phyloP scores from a whole-genome alignment of 2,888 invertebrate genomes.

The Hypomecis atomaria region DNA sequence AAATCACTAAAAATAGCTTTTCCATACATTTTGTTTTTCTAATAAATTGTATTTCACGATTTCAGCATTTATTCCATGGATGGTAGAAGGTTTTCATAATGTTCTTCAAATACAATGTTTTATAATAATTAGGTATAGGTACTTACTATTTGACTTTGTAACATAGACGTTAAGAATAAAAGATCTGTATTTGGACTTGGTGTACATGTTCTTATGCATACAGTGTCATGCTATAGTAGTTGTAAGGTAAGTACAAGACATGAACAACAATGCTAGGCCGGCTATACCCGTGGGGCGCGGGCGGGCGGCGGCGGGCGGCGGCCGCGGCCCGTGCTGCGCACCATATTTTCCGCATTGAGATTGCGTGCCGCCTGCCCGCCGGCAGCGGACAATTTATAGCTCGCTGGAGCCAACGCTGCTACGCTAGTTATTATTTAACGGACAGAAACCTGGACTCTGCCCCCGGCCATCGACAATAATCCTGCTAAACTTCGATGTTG shows the following conservation, averaged over 20 bases:
- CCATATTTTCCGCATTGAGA: conserved; percentile 81
- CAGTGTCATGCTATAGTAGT: too few relatives aligned
- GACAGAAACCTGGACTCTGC: conserved; percentile 65
- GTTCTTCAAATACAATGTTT: too few relatives aligned
- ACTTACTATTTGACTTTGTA: too few relatives aligned
- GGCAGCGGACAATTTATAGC: conserved; percentile 82
- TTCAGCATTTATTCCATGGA: too few relatives aligned
- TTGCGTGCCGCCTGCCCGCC: conserved; percentile 82
- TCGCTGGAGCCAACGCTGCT: conserved; percentile 65
- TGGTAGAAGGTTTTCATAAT: too few relatives aligned
- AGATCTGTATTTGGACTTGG: too few relatives aligned
- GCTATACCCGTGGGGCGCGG: conserved; percentile 12
- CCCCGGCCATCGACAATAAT: conserved; percentile 71
- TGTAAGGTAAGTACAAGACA: conserved; percentile 6
- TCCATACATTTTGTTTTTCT: too few relatives aligned
- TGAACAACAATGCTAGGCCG: conserved; percentile 39
- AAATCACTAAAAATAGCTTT: too few relatives aligned
- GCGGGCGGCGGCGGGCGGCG: conserved; percentile 15
- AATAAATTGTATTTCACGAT: too few relatives aligned
- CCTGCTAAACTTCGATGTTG: conserved; percentile 65
- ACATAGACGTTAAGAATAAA: too few relatives aligned
- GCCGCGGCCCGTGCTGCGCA: conserved; percentile 34
- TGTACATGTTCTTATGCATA: too few relatives aligned
- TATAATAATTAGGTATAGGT: too few relatives aligned
- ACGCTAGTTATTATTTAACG: conserved; percentile 77